Conservation (phyloP, 2,797 vertebrate genomes). For the Sebastes glaucus region DNA sequence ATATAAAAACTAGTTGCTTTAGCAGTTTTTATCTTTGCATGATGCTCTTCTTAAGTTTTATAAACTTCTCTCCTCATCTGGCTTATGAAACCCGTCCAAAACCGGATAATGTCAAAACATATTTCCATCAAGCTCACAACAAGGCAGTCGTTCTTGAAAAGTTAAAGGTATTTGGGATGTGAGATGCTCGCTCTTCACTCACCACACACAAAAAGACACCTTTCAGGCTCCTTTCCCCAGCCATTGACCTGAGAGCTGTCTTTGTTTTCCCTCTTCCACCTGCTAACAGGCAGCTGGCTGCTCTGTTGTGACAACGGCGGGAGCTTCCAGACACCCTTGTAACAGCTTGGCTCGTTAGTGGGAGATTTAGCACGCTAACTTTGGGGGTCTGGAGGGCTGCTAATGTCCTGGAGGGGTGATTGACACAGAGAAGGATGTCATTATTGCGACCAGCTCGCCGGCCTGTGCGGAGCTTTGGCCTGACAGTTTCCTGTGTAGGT, state of each 20-base stretch:
- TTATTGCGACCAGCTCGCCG: constrained; percentile 49
- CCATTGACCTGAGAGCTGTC: constrained; percentile 21
- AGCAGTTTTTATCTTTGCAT: not conserved
- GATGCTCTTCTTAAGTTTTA: not conserved
- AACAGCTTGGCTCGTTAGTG: constrained; percentile 73
- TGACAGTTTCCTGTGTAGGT: constrained; percentile 19
- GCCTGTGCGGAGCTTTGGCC: not conserved
- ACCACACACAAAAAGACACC: not conserved
- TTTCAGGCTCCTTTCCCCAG: not conserved
- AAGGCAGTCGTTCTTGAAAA: not conserved
- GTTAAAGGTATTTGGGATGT: not conserved
- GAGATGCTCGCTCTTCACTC: not conserved
- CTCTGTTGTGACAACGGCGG: constrained; percentile 58
- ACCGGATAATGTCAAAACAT: not conserved
- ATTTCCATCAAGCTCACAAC: not conserved
- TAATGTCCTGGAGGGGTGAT: constrained; percentile 65
- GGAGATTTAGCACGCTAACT: constrained; percentile 72
- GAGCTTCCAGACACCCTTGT: constrained; percentile 56
- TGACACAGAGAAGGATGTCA: constrained; percentile 51
- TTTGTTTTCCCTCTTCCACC: constrained; percentile 44
- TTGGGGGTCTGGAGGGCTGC: constrained; percentile 48
- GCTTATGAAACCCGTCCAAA: not conserved
- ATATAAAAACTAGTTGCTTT: not conserved
- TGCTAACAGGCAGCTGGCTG: constrained; percentile 63
- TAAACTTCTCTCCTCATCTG: not conserved